These are phyloP conservation scores for Sinopyrophorus schimmeli DNA, from an alignment of 2,888 invertebrate species.

Conservation along the genomic window DNA sequence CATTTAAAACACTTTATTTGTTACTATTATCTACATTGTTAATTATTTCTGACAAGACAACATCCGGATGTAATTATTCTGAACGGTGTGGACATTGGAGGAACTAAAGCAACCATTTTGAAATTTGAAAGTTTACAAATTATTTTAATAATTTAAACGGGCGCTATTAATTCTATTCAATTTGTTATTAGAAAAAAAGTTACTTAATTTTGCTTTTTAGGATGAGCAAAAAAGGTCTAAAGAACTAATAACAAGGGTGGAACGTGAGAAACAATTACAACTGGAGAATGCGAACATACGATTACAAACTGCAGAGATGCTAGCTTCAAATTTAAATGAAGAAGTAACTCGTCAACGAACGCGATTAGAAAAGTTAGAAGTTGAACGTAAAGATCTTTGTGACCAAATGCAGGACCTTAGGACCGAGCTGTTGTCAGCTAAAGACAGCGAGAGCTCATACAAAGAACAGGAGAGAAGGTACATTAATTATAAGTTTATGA, in stretches of 20 bases:
- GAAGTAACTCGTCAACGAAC: conserved; percentile 68
- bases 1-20: no score
- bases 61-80: no score
- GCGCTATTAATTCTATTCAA: not conserved
- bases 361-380: conserved; percentile 65
- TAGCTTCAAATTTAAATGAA: conserved; percentile 66
- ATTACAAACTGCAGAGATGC: conserved; percentile 69
- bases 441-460: conserved; percentile 52
- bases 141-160: no score
- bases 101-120: no score
- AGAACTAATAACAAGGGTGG: conserved; percentile 79
- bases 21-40: no score
- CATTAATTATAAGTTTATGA: not conserved
- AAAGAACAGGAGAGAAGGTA: conserved; percentile 53
- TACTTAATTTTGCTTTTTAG: conserved; percentile 57
- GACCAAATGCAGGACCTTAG: conserved; percentile 61
- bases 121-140: no score
- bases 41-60: no score
- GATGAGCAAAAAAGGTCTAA: conserved; percentile 86
- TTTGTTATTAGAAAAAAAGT: no score
- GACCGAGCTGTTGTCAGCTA: conserved; percentile 57
- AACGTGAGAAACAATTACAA: conserved; percentile 80
- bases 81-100: no score
- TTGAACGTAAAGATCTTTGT: conserved; percentile 59
- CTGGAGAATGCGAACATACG: conserved; percentile 76